Evolutionary conservation across 2,888 invertebrate species (phyloP).

Genomic region (Spilarctia lutea): DNA sequence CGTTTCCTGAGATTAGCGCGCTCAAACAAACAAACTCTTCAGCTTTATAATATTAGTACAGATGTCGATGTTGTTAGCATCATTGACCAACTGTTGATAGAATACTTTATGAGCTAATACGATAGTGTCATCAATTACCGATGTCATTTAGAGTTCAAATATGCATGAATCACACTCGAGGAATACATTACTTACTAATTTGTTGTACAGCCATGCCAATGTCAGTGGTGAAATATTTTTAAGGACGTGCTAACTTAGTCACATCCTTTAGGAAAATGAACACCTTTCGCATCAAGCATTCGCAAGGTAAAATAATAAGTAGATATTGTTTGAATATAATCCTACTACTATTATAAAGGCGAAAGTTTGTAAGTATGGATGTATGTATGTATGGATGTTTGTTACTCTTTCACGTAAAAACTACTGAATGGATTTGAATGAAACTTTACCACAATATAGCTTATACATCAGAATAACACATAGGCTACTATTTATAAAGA

Average conservation of each 20-base stretch:
- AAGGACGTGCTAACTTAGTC: not conserved
- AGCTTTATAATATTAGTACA: too few species aligned
- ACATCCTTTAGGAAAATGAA: not conserved
- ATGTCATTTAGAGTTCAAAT: not conserved
- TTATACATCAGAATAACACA: too few species aligned
- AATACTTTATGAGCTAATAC: not conserved
- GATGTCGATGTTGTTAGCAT: not conserved
- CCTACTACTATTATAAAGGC: too few species aligned
- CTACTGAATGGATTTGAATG: too few species aligned
- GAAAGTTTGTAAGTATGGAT: too few species aligned
- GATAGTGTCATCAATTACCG: not conserved
- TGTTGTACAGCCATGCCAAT: not conserved
- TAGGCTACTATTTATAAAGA: too few species aligned
- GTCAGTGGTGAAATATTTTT: not conserved
- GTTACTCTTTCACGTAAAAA: too few species aligned
- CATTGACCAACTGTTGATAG: not conserved
- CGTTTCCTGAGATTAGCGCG: too few species aligned
- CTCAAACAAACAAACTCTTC: too few species aligned
- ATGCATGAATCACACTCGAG: not conserved
- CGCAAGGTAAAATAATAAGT: too few species aligned
- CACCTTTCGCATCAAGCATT: not conserved
- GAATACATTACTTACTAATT: not conserved
- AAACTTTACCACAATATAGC: too few species aligned
- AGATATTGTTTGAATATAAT: not conserved
- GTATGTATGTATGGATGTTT: too few species aligned